Evolutionary conservation across 2,888 invertebrate genomes (phyloP).

Genomic region (Netelia inedita): DNA sequence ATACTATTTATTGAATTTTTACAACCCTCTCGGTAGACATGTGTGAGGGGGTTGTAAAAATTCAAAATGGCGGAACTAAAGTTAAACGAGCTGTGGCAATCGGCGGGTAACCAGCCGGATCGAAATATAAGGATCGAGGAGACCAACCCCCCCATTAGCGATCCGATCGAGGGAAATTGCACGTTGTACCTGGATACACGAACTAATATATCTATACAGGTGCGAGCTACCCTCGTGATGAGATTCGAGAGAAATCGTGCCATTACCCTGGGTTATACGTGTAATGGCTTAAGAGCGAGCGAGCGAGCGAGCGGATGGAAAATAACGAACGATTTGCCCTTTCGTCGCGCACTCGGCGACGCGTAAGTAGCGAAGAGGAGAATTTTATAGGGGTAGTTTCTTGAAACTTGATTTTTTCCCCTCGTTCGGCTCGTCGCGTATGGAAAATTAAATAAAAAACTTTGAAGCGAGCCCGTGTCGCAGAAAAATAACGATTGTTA

Average conservation of each 20-base stretch:
- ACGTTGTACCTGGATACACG: constrained; percentile 1
- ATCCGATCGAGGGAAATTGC: constrained; percentile 23
- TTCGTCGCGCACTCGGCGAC: neutral
- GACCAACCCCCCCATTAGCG: constrained; percentile 21
- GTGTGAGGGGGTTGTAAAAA: constrained; percentile 9
- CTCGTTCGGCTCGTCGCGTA: too few species aligned
- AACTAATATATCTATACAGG: neutral
- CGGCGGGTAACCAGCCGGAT: constrained; percentile 44
- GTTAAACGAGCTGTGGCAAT: constrained; percentile 35
- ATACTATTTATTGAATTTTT: neutral
- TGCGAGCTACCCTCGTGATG: constrained; percentile 3
- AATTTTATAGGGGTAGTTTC: too few species aligned
- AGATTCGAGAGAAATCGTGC: constrained; percentile 42
- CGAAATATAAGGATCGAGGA: constrained; percentile 44
- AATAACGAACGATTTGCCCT: constrained; percentile 43
- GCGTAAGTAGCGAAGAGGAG: neutral
- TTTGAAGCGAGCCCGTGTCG: too few species aligned
- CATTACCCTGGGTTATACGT: constrained; percentile 44
- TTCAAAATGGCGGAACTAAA: constrained; percentile 23
- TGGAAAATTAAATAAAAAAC: too few species aligned
- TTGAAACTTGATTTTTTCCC: too few species aligned
- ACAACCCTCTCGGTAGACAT: neutral
- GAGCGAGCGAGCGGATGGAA: constrained; percentile 31
- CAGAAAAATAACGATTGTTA: too few species aligned
- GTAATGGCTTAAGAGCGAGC: constrained; percentile 31